Evolutionary conservation across 1,140 invertebrate species (phyloP), one percentile per base, ranked within the genome.

Genomic region (Eciton burchellii): DNA sequence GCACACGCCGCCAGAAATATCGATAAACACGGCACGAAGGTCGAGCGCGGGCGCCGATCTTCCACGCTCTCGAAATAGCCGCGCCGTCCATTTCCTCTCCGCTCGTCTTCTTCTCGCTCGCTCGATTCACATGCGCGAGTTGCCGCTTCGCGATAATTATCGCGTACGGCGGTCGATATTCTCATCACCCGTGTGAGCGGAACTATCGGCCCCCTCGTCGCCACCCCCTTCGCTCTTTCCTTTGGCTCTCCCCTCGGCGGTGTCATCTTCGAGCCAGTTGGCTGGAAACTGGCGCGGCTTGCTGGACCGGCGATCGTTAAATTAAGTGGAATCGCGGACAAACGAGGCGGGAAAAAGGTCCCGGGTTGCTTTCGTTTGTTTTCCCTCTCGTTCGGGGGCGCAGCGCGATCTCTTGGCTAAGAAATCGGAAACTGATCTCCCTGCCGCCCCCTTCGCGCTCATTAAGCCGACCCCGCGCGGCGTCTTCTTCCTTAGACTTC

Each of bases 21-120:
- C 71, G 81, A 54, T 86, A 66, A 77, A 84, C 54, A 26, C 47
- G 57, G 52, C 63, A 86, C 72, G 73, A 86, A 87, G 81, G 52
- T 87, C 56, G 66, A 41, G 60, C 73, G 57, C 49, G 63, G 70
- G 35, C 62, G n/a, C n/a, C 54, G 59, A 81, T 63, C 35, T 71
- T 49, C 29, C 19, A 65, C 29, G 11, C 29, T 72, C 56, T 77
- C 52, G 57, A 56, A 86, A 86, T 83, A 59, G 83, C 82, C 68
- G 47, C 35, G 47, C 35, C 74, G 62, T 77, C 72, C 19, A 77
- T 77, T 77, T 77, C 47, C 47, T 77, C 68, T 77, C n/a, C 47
- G 62, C 66, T 66, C 35, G 35, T 35, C 62, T 21, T 76, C 60
- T 54, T 68, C 68, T 68, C 54, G 4, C 62, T 19, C 12, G 16